Conservation (phyloP, 2,797 vertebrate species). For the Molossus alvarezi region DNA sequence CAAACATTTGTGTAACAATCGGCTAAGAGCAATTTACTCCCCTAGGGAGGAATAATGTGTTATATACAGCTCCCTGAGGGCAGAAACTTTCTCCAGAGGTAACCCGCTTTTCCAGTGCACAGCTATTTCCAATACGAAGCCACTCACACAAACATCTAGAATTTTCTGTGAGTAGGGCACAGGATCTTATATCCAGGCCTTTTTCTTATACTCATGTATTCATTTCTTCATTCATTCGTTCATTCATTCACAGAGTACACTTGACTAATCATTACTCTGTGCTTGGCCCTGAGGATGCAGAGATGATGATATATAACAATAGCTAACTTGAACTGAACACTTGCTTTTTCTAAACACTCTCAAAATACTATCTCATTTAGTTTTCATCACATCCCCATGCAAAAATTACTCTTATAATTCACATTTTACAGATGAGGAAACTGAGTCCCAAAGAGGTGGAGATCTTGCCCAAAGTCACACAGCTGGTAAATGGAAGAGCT, state of each 20-base stretch:
- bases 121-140: slow-evolving; percentile 2
- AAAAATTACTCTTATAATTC: slow-evolving; percentile 29
- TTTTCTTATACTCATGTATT: background rate
- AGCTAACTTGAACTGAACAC: background rate
- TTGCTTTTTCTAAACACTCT: slow-evolving; percentile 45
- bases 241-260: background rate
- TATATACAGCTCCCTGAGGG: background rate
- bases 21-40: background rate
- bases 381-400: background rate
- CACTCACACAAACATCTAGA: background rate
- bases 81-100: background rate
- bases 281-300: background rate
- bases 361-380: background rate
- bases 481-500: background rate
- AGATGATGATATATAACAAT: background rate
- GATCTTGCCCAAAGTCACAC: slow-evolving; percentile 5
- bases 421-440: slow-evolving; percentile 24
- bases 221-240: slow-evolving; percentile 15
- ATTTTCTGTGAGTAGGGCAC: background rate
- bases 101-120: background rate
- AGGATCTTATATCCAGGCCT: background rate
- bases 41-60: background rate
- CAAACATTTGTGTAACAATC: slow-evolving; percentile 37
- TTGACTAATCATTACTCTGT: background rate
- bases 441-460: background rate